Evolutionary conservation across 2,888 invertebrate species (phyloP), one percentile per base, ranked within the genome.

Genomic region (Masnerella sp.): DNA sequence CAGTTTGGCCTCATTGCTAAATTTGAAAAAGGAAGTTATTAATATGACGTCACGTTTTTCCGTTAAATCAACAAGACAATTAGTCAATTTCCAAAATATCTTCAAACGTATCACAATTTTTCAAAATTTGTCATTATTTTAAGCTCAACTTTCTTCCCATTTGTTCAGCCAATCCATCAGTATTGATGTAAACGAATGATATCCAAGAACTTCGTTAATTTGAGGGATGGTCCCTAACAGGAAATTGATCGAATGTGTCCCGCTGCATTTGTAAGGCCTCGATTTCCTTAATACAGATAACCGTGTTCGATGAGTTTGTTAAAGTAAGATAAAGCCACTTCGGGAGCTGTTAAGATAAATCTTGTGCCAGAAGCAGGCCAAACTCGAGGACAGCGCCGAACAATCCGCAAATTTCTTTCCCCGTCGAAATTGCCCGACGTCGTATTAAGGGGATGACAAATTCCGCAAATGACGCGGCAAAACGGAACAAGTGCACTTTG

Each of bases 221-320:
- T 15, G 20, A 32, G 34, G 43, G 43, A 30, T 34, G 5, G 4
- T 40, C 45, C 43, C 43, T 34, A 22, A 15, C 43, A 14, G 12
- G 45, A 30, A 43, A 43, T 43, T 58, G 58, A 58, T 58, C 43
- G 34, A 20, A 43, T 15, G 22, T 43, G 43, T 42, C 34, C 58
- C 43, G 12, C 9, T 58, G 58, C 58, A 58, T 45, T 43, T 58
- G 34, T 58, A 58, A 43, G 34, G 12, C 8, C 43, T 58, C 43
- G 34, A 34, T 56, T 42, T 32, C 18, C 32, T 56, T 56, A 56
- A 58, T 45, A 14, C 32, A 43, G 18, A 43, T 58, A 32, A 28
- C 30, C 14, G 11, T 15, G 25, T 52, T 15, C 52, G 52, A 25
- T 22, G 25, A 36, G n/a, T 38, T 14, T 25, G 38, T 38, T 40